phyloP scores from a whole-genome alignment of 2,888 invertebrate species.

The Cryptus armator region DNA sequence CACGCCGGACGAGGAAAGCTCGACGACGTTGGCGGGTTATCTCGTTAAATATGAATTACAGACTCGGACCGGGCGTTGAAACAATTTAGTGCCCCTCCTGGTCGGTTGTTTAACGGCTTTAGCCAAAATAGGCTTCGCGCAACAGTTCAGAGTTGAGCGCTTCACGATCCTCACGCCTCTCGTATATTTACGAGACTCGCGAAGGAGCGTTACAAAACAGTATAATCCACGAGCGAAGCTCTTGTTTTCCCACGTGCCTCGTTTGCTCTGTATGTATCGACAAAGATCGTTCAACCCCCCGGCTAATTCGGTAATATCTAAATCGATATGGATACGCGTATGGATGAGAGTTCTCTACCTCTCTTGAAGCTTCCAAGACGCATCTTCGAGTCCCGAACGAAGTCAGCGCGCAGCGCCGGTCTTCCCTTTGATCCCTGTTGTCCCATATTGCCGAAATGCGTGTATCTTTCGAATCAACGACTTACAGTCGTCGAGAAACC shows the following conservation, averaged over 20 bases:
- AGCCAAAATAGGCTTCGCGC: constrained; percentile 51
- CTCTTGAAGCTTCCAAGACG: constrained; percentile 83
- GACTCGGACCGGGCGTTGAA: constrained; percentile 48
- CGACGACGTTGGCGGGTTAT: constrained; percentile 47
- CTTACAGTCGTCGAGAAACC: constrained; percentile 48
- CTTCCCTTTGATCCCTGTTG: constrained; percentile 83
- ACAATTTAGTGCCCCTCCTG: constrained; percentile 46
- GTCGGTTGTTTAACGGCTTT: constrained; percentile 7
- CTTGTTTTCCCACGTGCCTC: neutral
- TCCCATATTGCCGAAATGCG: constrained; percentile 76
- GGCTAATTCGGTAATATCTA: neutral
- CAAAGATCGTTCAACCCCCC: neutral
- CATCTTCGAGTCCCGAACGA: constrained; percentile 83
- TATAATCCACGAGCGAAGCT: neutral
- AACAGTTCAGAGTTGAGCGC: neutral
- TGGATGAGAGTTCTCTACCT: constrained; percentile 72
- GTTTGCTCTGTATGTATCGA: neutral
- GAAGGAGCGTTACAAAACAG: neutral
- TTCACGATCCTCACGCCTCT: neutral
- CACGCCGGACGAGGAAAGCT: constrained; percentile 28
- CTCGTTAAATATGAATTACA: constrained; percentile 64
- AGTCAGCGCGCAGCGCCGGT: constrained; percentile 80
- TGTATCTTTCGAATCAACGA: neutral
- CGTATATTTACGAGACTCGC: neutral
- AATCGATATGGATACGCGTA: neutral